Base-by-base conservation (phyloP, 1,140 invertebrate genomes). In the Chelonus insularis region DNA sequence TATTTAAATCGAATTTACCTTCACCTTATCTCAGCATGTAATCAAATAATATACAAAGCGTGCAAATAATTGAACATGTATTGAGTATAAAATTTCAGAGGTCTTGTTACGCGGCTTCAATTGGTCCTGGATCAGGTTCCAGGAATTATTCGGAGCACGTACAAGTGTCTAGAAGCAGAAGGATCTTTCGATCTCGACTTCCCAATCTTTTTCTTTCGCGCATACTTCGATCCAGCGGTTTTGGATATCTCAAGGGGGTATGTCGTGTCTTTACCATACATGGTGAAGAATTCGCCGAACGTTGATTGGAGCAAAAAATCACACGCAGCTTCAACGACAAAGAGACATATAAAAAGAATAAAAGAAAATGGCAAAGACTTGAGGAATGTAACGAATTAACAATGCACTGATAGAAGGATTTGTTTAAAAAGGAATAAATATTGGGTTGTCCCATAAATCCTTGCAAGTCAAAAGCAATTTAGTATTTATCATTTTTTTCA, bases 61-160 rank as follows among this genome's bases (percentile, higher is more conserved):
- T n/a, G n/a, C n/a, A n/a, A n/a, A n/a, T n/a, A n/a, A n/a, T n/a
- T n/a, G n/a, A n/a, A n/a, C n/a, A n/a, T n/a, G n/a, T n/a, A 11
- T 34, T 51, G 5, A 9, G 34, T 20, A 55, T 18, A 39, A 29
- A 55, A 55, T 20, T 55, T 55, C 18, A 7, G 1, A 34, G 25
- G 48, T 51, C 41, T 34, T n/a, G 23, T 12, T 18, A 21, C 11
- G 9, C 20, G 11, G 45, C 45, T 48, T 23, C 21, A 48, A 18
- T 23, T 52, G 50, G 32, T 52, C 25, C 50, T 52, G 32, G 54
- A 56, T 50, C 45, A 29, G 23, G 48, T 60, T 60, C 37, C 23
- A n/a, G 34, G 50, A 55, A 61, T 61, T 61, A 61, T 61, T 54
- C 51, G 39, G 41, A 36, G 39, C 59, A 61, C 59, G 59, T 61